Evolutionary conservation across 64 coral and sea anemone genomes (phyloP).

Genomic region (Anthopleura sola): DNA sequence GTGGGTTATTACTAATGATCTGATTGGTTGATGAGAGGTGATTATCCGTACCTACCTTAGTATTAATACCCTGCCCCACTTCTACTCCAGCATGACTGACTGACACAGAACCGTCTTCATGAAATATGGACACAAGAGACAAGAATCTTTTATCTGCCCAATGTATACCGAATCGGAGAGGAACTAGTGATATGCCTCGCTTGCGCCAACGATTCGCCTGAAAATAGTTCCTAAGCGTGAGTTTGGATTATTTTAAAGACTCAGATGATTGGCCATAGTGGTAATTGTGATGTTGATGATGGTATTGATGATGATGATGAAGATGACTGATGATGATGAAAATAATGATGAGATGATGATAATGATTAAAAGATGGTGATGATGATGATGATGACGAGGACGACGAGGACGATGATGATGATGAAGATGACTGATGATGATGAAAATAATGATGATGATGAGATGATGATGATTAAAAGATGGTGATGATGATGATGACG

Average conservation of each 20-base stretch:
- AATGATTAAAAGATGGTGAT: no score
- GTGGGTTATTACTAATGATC: no score
- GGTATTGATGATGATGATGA: no score
- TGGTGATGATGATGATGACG: no score
- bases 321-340: no score
- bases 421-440: no score
- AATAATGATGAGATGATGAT: no score
- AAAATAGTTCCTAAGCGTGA: background rate
- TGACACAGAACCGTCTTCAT: slow-evolving; percentile 28
- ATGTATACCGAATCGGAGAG: slow-evolving; percentile 9
- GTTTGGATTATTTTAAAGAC: background rate
- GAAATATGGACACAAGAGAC: slow-evolving; percentile 30
- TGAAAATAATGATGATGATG: no score
- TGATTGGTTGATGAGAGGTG: background rate
- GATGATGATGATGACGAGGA: no score
- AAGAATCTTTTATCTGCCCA: slow-evolving; percentile 20
- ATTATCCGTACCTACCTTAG: background rate
- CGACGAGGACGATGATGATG: no score
- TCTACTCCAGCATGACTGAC: slow-evolving; percentile 42
- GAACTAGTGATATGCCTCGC: slow-evolving; percentile 38
- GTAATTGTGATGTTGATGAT: no score
- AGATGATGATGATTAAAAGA: no score
- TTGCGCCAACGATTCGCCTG: slow-evolving; percentile 55
- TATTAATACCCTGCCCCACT: slow-evolving; percentile 28
- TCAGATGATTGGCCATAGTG: background rate